Evolutionary conservation across 1,140 invertebrate species (phyloP).

Genomic region (Halictus rubicundus): DNA sequence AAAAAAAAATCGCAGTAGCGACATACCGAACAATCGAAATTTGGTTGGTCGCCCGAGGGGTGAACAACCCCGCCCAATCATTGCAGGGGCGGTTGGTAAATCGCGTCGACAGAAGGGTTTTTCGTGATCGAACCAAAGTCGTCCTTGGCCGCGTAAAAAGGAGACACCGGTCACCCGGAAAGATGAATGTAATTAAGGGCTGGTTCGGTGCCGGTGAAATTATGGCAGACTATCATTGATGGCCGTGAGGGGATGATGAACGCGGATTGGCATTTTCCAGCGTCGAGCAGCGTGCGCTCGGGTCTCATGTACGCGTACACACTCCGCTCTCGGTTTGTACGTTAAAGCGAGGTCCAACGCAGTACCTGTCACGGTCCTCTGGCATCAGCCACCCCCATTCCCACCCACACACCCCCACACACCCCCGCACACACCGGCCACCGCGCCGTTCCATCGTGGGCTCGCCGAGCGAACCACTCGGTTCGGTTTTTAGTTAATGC

Average conservation of each 20-base stretch:
- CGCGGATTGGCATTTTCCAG: conserved; percentile 49
- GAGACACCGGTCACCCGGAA: neutral
- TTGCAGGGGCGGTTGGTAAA: neutral
- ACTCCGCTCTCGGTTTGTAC: conserved; percentile 47
- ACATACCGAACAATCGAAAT: neutral
- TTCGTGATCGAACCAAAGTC: too few relatives aligned
- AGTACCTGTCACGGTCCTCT: conserved; percentile 48
- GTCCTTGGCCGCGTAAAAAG: neutral
- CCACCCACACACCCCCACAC: neutral
- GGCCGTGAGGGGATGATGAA: conserved; percentile 44
- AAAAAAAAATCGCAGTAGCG: neutral
- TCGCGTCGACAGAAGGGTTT: neutral
- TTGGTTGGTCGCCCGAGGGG: neutral
- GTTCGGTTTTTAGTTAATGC: conserved; percentile 57
- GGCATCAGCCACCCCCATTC: conserved; percentile 12
- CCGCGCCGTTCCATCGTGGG: conserved; percentile 30
- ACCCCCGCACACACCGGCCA: neutral
- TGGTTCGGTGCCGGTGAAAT: conserved; percentile 14
- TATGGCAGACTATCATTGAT: conserved; percentile 46
- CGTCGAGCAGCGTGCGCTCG: conserved; percentile 23
- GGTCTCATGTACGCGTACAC: conserved; percentile 42
- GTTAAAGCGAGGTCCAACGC: conserved; percentile 53
- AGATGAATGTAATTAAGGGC: conserved; percentile 30
- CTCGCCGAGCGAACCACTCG: conserved; percentile 47
- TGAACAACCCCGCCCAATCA: conserved; percentile 9